Evolutionary conservation across 2,797 vertebrate species (phyloP), one percentile per base, ranked within the genome.

Genomic region (Sebastes baramenuke): DNA sequence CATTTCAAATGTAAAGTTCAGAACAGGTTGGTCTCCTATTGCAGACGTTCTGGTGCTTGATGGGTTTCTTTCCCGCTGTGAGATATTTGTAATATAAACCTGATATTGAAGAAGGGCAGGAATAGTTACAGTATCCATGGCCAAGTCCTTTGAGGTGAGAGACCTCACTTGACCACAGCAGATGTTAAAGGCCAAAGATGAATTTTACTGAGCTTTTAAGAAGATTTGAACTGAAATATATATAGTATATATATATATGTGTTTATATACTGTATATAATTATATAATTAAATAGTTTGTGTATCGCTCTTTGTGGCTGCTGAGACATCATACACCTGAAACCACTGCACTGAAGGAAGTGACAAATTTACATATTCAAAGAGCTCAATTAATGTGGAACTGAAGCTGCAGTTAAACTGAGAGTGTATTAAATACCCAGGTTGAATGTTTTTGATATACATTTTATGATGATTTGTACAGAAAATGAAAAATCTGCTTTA

Each of bases 61-160:
- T 82, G 61, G 69, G 71, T 83, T 86, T 84, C 84, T 72, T 89
- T 69, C 65, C 82, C 67, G 65, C 89, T 88, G 87, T 73, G 81
- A 92, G 83, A 91, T 92, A 82, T 93, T 88, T 93, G 92, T 92
- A 93, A 93, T 90, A 54, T 81, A 92, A 93, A 32, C 84, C 80
- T 87, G 93, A 92, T 91, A 91, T 90, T 65, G 75, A 91, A 94
- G 91, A 79, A 83, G 91, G 90, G 90, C 91, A 93, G 82, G 81
- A 92, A 94, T 93, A 92, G 89, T 91, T 87, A 22, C 89, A 75
- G 91, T 88, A 88, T 92, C 73, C 71, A 58, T 83, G 75, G 81
- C 82, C 5, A 22, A 88, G 92, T 94, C 79, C 36, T 83, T 59
- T 72, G 85, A 93, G 93, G 90, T 91, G 85, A 94, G 65, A 87